These are phyloP conservation scores for Cataglyphis hispanica DNA, from an alignment of 1,140 invertebrate genomes.

Conservation along the genomic window DNA sequence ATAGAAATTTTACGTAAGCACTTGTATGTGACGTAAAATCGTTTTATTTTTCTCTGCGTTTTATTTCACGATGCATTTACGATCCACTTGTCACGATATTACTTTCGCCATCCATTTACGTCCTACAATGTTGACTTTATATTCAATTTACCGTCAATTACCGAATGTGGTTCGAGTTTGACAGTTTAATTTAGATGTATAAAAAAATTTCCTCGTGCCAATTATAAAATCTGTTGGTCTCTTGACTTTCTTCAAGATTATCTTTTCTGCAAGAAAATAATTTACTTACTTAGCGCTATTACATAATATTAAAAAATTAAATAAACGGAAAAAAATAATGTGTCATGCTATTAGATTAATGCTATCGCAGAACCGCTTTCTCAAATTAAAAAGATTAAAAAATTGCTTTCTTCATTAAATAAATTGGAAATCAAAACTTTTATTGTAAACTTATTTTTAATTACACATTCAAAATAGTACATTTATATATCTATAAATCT, in stretches of 20 bases:
- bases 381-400: constrained; percentile 16
- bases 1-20: constrained; percentile 10
- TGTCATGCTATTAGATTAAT: neutral
- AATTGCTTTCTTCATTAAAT: constrained; percentile 20
- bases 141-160: constrained; percentile 33
- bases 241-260: constrained; percentile 21
- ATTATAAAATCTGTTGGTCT: constrained; percentile 39
- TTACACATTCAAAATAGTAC: neutral
- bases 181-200: constrained; percentile 29
- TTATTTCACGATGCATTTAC: constrained; percentile 21
- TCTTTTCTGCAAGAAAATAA: neutral
- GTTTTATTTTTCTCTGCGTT: constrained; percentile 4
- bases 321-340: neutral
- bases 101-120: neutral
- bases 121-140: constrained; percentile 4
- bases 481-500: neutral
- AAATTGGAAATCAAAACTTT: constrained; percentile 30
- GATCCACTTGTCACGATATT: constrained; percentile 34
- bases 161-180: constrained; percentile 1
- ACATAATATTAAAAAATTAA: constrained; percentile 7
- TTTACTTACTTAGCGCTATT: constrained; percentile 3
- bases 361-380: neutral
- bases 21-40: constrained; percentile 18
- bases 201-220: constrained; percentile 20
- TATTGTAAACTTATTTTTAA: neutral